A percentile compares a stretch with the other conserved stretches of the same genome.
These are phyloP conservation scores for Rhagologus leucostigma DNA, from an alignment of 2,113 vertebrate genomes.

Conservation along the genomic window DNA sequence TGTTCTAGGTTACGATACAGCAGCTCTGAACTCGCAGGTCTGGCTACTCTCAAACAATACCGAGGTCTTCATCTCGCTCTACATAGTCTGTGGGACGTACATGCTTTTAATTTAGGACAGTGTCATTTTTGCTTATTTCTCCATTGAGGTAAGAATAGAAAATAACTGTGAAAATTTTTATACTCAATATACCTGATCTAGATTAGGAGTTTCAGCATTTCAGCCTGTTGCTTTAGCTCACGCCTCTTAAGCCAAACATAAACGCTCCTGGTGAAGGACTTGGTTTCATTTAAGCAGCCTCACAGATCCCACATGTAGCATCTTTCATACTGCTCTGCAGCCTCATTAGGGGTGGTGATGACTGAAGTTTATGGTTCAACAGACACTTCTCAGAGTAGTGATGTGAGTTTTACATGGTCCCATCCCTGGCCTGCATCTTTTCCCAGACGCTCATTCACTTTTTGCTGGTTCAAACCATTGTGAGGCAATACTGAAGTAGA, in stretches of 20 bases:
- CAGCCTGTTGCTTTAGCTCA: neutral
- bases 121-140: neutral
- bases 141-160: neutral
- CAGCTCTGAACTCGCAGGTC: neutral
- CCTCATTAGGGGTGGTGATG: neutral
- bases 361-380: neutral
- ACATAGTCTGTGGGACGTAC: fast-evolving
- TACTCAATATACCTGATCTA: neutral
- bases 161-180: neutral
- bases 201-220: neutral
- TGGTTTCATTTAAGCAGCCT: neutral
- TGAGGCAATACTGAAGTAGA: neutral
- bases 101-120: neutral
- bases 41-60: neutral
- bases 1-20: neutral
- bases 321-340: neutral
- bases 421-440: fast-evolving
- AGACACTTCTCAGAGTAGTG: neutral
- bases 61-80: neutral
- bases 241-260: neutral
- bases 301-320: neutral
- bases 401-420: fast-evolving
- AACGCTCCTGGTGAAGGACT: neutral
- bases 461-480: neutral
- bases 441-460: neutral